Evolutionary conservation across 2,888 invertebrate genomes (phyloP), one percentile per base, ranked within the genome.

Genomic region (Cheilosia vernalis): DNA sequence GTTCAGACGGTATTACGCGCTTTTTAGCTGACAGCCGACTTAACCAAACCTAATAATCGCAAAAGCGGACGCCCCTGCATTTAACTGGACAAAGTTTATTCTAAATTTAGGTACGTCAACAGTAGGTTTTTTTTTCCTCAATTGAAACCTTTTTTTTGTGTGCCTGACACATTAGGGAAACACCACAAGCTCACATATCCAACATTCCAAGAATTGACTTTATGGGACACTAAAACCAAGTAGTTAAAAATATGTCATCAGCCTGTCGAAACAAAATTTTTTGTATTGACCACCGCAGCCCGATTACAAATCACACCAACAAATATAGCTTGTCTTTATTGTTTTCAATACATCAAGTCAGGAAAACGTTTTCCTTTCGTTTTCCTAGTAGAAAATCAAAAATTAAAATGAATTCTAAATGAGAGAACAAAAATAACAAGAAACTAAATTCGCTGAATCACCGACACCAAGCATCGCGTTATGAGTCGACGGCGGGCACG

Each of bases 401-500:
- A 42, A 53, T 4, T 56, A n/a, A 64, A 74, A 49, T 37, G 5
- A 53, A 79, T 60, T 53, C 37, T 15, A 58, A 79, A 64, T 58
- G 69, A 37, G 44, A 60, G 15, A 47, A 42, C n/a, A 66, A 27
- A 61, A 58, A 13, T 19, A 67, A 76, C 42, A 6, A 55, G 44
- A 55, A 78, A 49, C 53, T 17, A 55, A 78, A 58, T 79, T 79
- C 70, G 72, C 64, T 79, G 79, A 79, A 79, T 79, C 79, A 79
- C 70, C 79, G 60, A 64, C 79, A 79, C 70, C 79, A 66, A 64
- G 70, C 58, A 64, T 72, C 56, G 51, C 56, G 42, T 63, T 56
- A 58, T 64, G 64, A 44, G 70, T 63, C 70, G 27, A 7, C 27
- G 60, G 66, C 63, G 79, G 61, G 79, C 79, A 72, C 70, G 58